Percentiles rank a stretch among this genome's conserved stretches.
Conservation (phyloP, 2,797 vertebrate species). For the Hyperoplus immaculatus region DNA sequence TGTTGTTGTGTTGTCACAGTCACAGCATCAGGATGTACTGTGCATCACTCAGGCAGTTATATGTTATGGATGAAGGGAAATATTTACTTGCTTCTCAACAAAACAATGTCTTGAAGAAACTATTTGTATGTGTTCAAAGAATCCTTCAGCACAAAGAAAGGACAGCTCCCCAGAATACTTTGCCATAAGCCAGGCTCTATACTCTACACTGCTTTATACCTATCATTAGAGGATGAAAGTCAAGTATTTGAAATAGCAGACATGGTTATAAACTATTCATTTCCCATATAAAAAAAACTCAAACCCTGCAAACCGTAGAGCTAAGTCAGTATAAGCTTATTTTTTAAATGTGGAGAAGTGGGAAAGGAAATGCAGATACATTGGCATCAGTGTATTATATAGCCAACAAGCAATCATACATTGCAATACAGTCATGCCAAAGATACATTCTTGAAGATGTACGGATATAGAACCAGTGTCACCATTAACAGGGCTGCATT, state of each 20-base stretch:
- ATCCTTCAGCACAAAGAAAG: conserved; percentile 20
- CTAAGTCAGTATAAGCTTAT: not conserved
- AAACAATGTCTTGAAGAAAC: conserved; percentile 9
- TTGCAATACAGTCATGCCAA: not conserved
- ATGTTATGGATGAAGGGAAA: conserved; percentile 20
- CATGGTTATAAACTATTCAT: conserved; percentile 28
- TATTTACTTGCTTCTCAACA: conserved; percentile 7
- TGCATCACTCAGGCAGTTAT: not conserved
- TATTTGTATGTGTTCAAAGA: conserved; percentile 15
- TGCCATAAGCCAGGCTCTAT: conserved; percentile 8
- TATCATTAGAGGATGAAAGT: conserved; percentile 41
- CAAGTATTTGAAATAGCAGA: conserved; percentile 21
- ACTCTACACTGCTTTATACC: not conserved
- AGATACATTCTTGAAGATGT: not conserved
- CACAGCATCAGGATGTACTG: not conserved
- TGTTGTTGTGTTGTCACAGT: conserved; percentile 5
- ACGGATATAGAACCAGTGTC: no score
- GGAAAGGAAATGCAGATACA: no score
- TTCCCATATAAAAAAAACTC: conserved; percentile 4
- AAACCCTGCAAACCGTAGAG: not conserved
- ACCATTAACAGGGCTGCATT: no score
- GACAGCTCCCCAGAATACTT: conserved; percentile 3
- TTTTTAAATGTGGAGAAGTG: no score
- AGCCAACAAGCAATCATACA: not conserved
- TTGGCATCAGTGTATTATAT: not conserved